These are phyloP conservation scores for Epinephelus awoara DNA, from an alignment of 2,797 vertebrate species.

Conservation along the genomic window DNA sequence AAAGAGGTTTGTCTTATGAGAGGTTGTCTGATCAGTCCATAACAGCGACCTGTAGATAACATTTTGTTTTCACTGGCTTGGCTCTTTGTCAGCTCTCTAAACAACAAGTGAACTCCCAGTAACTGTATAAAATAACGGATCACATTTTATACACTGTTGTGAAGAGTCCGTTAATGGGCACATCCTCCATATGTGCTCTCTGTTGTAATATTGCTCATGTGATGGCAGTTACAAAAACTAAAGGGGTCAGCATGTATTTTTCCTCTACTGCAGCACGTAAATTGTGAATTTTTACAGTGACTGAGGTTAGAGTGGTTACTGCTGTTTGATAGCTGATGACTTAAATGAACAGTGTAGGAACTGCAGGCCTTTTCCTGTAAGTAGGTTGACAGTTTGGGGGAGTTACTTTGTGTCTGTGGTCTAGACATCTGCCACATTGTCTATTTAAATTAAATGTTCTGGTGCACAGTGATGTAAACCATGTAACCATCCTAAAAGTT, in stretches of 20 bases:
- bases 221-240: background rate
- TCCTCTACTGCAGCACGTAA: background rate
- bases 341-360: background rate
- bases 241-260: background rate
- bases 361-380: background rate
- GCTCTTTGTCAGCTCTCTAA: background rate
- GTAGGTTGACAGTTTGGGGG: background rate
- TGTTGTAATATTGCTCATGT: background rate
- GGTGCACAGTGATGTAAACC: background rate
- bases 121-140: background rate
- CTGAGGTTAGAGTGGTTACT: background rate
- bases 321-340: background rate
- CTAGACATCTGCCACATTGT: background rate
- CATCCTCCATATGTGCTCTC: too few relatives aligned
- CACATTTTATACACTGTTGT: background rate
- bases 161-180: background rate
- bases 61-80: background rate
- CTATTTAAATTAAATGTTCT: background rate
- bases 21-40: background rate
- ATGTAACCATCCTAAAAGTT: background rate
- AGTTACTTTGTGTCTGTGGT: too few relatives aligned
- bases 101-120: too few relatives aligned
- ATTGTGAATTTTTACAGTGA: background rate
- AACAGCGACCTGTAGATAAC: too few relatives aligned
- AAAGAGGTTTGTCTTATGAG: background rate